These are phyloP conservation scores for Dryoscopus gambensis DNA, from an alignment of 2,113 vertebrate species.

Conservation along the genomic window DNA sequence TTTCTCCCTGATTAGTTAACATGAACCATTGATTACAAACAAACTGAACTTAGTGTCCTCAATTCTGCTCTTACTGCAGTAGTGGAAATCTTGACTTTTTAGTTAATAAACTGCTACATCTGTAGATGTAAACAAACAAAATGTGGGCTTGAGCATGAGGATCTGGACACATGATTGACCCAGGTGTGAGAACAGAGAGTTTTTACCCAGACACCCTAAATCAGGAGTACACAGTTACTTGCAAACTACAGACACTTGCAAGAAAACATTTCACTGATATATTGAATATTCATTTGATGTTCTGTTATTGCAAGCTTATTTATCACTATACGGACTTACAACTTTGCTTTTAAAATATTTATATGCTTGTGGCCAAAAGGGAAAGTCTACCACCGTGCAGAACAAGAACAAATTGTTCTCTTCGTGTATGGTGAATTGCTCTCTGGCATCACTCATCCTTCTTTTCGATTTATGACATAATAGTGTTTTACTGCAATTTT, in stretches of 20 bases:
- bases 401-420: constrained; percentile 26
- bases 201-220: not conserved
- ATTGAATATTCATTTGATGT: not conserved
- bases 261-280: not conserved
- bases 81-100: not conserved
- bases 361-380: not conserved
- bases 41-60: not conserved
- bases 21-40: not conserved
- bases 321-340: not conserved
- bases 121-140: not conserved
- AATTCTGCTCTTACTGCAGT: not conserved
- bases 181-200: not conserved
- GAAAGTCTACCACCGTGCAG: not conserved
- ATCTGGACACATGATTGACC: not conserved
- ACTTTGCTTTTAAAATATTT: not conserved
- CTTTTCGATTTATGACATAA: not conserved
- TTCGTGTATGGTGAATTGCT: not conserved
- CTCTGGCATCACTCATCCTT: not conserved
- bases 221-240: not conserved
- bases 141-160: not conserved
- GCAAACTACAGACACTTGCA: not conserved
- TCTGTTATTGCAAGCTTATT: not conserved
- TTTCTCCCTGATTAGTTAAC: not conserved
- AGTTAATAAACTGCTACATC: not conserved
- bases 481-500: constrained; percentile 4